Percentiles rank a stretch among this genome's conserved stretches.
Evolutionary conservation across 2,113 vertebrate genomes (phyloP).

Genomic region (Protobothrops mucrosquamatus): DNA sequence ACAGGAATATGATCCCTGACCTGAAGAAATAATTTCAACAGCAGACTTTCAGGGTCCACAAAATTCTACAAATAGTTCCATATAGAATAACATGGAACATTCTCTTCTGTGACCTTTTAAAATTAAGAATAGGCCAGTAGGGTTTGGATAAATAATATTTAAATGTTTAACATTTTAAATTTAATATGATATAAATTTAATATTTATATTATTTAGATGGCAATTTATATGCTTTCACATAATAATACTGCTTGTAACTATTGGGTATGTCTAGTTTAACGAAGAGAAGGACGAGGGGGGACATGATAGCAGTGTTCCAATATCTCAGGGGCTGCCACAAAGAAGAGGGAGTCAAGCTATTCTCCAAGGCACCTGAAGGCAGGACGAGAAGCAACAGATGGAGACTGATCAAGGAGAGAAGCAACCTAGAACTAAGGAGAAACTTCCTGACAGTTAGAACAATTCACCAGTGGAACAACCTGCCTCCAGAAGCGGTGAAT

Average conservation of each 20-base stretch:
- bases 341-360: no score
- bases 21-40: constrained; percentile 8
- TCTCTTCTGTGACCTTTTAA: constrained; percentile 10
- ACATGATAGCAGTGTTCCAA: no score
- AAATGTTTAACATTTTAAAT: not conserved
- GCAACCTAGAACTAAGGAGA: no score
- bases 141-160: not conserved
- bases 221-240: not conserved
- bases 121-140: constrained; percentile 12
- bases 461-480: no score
- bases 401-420: no score
- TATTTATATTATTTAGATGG: not conserved
- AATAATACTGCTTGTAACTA: not conserved
- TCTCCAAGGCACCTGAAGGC: no score
- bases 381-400: no score
- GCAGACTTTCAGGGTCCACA: not conserved
- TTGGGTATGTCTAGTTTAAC: no score
- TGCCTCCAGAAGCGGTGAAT: no score
- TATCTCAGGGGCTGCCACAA: no score
- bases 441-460: no score
- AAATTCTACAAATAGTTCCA: not conserved
- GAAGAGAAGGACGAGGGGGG: no score
- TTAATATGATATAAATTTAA: not conserved
- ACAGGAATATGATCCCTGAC: not conserved
- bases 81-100: not conserved